Evolutionary conservation across 2,113 vertebrate species (phyloP).

Genomic region (Ictalurus punctatus): DNA sequence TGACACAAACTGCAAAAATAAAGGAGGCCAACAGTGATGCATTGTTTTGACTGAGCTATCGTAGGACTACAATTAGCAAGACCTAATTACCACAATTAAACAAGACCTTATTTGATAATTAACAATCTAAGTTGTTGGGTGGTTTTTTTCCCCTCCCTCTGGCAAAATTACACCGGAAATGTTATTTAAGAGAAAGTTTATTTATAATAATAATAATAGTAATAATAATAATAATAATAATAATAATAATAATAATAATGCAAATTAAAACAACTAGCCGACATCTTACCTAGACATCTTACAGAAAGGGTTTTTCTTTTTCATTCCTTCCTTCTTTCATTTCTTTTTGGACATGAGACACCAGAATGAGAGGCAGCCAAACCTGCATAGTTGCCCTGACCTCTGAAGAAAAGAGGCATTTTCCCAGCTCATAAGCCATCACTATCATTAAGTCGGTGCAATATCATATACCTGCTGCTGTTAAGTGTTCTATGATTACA

Average conservation of each 20-base stretch:
- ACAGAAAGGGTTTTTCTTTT: background rate
- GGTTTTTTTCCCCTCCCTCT: background rate
- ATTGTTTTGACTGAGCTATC: constrained; percentile 44
- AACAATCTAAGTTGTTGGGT: constrained; percentile 26
- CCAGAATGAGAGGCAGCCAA: background rate
- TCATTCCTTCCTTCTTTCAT: background rate
- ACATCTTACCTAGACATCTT: background rate
- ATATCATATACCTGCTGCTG: constrained; percentile 18
- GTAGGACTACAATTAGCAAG: constrained; percentile 24
- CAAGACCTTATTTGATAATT: constrained; percentile 41
- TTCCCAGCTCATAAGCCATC: constrained; percentile 23
- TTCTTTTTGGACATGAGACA: background rate
- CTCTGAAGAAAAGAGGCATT: constrained; percentile 3
- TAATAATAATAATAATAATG: too few species aligned
- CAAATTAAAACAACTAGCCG: background rate
- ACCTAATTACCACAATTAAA: constrained; percentile 43
- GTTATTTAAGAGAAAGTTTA: constrained; percentile 15
- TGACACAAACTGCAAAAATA: constrained; percentile 20
- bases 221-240: background rate
- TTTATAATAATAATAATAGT: background rate
- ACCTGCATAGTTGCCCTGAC: constrained; percentile 38
- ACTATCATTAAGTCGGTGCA: constrained; percentile 3
- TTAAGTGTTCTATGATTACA: constrained; percentile 23
- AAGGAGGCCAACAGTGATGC: constrained; percentile 23
- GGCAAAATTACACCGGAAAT: constrained; percentile 12